These are phyloP conservation scores for Drusus annulatus DNA, from an alignment of 1,140 invertebrate species.

Conservation along the genomic window DNA sequence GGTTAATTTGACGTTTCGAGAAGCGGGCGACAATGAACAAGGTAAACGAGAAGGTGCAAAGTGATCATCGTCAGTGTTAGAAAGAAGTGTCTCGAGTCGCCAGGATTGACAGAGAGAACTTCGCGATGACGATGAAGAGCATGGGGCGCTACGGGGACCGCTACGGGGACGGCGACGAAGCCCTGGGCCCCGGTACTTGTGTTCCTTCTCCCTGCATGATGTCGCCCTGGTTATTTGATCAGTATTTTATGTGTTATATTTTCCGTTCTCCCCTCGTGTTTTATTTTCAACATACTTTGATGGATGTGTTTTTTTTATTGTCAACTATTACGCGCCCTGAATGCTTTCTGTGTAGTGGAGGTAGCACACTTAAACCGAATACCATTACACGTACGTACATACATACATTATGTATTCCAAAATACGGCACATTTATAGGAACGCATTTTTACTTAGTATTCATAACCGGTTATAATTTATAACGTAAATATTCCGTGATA, in stretches of 20 bases:
- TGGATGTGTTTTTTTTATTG: constrained; percentile 38
- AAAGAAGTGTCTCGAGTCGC: constrained; percentile 15
- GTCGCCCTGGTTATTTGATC: constrained; percentile 14
- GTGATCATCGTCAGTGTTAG: constrained; percentile 1
- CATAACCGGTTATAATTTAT: constrained; percentile 23
- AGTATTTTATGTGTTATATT: constrained; percentile 31
- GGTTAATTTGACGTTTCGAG: constrained; percentile 4
- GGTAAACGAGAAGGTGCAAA: not conserved
- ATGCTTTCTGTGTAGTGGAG: not conserved
- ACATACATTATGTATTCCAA: no score
- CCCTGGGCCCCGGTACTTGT: constrained; percentile 69
- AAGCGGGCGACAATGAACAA: not conserved
- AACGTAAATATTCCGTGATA: constrained; percentile 1
- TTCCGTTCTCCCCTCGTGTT: constrained; percentile 1
- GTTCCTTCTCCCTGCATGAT: not conserved
- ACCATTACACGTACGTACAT: not conserved
- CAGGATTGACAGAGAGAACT: constrained; percentile 39
- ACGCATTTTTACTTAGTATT: constrained; percentile 5
- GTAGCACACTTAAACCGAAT: not conserved
- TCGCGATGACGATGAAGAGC: constrained; percentile 71
- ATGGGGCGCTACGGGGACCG: constrained; percentile 67
- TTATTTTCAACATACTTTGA: constrained; percentile 35
- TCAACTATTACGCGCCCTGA: constrained; percentile 23
- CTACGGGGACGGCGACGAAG: constrained; percentile 69
- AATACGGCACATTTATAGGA: no score